These are phyloP conservation scores for Oncorhynchus clarkii DNA, from an alignment of 2,113 vertebrate genomes.

Conservation along the genomic window DNA sequence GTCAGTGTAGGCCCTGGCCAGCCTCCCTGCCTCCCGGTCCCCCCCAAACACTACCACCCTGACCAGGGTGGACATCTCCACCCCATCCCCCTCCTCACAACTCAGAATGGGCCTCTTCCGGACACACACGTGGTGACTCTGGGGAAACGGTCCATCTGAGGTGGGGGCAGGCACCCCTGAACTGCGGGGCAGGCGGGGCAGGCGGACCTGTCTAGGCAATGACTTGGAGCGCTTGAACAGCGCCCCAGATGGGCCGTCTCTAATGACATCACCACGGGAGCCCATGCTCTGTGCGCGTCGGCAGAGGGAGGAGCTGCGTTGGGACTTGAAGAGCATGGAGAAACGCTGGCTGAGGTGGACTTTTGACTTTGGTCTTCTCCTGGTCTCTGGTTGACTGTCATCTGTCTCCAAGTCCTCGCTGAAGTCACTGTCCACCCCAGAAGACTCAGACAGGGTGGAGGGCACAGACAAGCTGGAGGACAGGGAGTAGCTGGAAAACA, in stretches of 20 bases:
- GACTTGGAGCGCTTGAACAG: constrained; percentile 70
- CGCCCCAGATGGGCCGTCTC: constrained; percentile 10
- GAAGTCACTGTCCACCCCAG: constrained; percentile 86
- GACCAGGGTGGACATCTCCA: constrained; percentile 60
- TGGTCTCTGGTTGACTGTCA: constrained; percentile 8
- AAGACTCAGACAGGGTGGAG: constrained; percentile 62
- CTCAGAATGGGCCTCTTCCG: constrained; percentile 87
- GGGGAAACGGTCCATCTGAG: constrained; percentile 22
- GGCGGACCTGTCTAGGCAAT: constrained; percentile 32
- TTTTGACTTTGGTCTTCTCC: constrained; percentile 60
- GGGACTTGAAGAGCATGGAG: constrained; percentile 79
- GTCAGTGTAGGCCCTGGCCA: constrained; percentile 87
- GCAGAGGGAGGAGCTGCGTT: constrained; percentile 69
- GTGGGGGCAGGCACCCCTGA: constrained; percentile 18
- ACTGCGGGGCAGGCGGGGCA: constrained; percentile 61
- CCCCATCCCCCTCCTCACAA: constrained; percentile 62
- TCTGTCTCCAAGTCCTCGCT: constrained; percentile 77
- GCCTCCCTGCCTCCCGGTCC: constrained; percentile 85
- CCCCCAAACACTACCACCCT: constrained; percentile 91
- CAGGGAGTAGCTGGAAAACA: background rate
- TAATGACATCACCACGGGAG: constrained; percentile 36
- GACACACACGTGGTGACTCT: constrained; percentile 65
- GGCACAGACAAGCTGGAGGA: constrained; percentile 1
- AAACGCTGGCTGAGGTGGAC: constrained; percentile 71
- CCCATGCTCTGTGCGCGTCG: constrained; percentile 80